Percentiles rank a stretch among this genome's conserved stretches.
phyloP scores from a whole-genome alignment of 1,140 invertebrate genomes.

The Calycopis cecrops region DNA sequence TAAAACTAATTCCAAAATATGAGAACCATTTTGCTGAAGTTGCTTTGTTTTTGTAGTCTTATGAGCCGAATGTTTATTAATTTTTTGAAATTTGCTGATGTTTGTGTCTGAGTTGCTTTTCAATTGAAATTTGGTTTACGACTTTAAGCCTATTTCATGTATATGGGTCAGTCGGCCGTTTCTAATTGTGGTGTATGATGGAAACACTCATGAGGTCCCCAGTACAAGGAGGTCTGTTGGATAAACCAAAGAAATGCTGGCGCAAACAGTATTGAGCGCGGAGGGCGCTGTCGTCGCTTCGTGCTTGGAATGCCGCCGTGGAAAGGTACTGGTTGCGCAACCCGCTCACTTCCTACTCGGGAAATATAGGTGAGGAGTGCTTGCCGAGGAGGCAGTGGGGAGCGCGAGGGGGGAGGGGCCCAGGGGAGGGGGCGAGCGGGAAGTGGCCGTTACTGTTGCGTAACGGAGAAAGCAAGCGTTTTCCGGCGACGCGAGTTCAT shows the following conservation, averaged over 20 bases:
- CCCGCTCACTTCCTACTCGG: slow-evolving; percentile 52
- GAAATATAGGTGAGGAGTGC: slow-evolving; percentile 69
- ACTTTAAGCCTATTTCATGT: no score
- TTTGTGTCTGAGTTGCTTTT: no score
- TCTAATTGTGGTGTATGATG: no score
- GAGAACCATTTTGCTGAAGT: no score
- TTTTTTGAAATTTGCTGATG: no score
- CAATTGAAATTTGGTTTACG: no score
- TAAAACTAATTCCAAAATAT: no score
- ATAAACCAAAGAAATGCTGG: neutral
- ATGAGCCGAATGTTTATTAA: no score
- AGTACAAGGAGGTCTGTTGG: no score
- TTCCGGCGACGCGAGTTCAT: slow-evolving; percentile 63
- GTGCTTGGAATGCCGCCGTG: slow-evolving; percentile 40
- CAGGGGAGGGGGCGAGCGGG: slow-evolving; percentile 35
- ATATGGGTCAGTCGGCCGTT: no score
- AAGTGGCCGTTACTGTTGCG: slow-evolving; percentile 56
- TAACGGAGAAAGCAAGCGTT: slow-evolving; percentile 62
- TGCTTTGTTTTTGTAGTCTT: no score
- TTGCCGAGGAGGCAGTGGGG: slow-evolving; percentile 20
- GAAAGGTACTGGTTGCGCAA: slow-evolving; percentile 55
- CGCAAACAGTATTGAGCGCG: neutral
- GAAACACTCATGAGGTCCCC: no score
- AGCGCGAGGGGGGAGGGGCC: slow-evolving; percentile 19
- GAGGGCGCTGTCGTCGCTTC: neutral